These are phyloP conservation scores for Spea multiplicata DNA, from an alignment of 2,113 vertebrate genomes.

Conservation along the genomic window DNA sequence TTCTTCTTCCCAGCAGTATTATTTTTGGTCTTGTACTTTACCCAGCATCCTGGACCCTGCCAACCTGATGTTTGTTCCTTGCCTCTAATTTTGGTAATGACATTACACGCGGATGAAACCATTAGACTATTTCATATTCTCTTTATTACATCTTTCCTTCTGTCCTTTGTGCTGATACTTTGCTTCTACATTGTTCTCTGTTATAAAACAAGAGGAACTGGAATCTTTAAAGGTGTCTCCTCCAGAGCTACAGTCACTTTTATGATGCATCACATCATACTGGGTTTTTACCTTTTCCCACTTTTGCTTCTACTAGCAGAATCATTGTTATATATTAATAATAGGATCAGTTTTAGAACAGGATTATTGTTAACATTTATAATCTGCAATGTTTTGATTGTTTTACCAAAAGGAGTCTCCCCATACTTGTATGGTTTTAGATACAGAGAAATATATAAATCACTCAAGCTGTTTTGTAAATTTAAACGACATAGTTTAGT, in stretches of 20 bases:
- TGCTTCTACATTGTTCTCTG: conserved; percentile 67
- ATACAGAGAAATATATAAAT: conserved; percentile 67
- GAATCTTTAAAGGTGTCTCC: conserved; percentile 65
- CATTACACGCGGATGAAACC: conserved; percentile 60
- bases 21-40: conserved; percentile 60
- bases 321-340: conserved; percentile 58
- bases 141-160: conserved; percentile 54
- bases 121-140: conserved; percentile 67
- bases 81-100: conserved; percentile 64
- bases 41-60: conserved; percentile 55
- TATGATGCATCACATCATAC: conserved; percentile 70
- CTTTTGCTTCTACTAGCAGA: conserved; percentile 64
- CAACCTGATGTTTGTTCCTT: conserved; percentile 61
- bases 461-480: conserved; percentile 61
- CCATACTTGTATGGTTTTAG: conserved; percentile 69
- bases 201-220: conserved; percentile 64
- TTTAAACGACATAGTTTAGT: conserved; percentile 50
- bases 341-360: conserved; percentile 49
- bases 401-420: conserved; percentile 71
- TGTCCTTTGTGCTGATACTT: conserved; percentile 67
- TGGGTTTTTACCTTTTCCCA: conserved; percentile 72
- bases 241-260: conserved; percentile 73
- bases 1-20: conserved; percentile 60
- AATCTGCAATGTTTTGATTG: conserved; percentile 66
- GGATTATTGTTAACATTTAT: conserved; percentile 67